Percentiles rank a stretch among this genome's conserved stretches.
Evolutionary conservation across 2,888 invertebrate genomes (phyloP).

Genomic region (Drosophila nr. perissopoda): DNA sequence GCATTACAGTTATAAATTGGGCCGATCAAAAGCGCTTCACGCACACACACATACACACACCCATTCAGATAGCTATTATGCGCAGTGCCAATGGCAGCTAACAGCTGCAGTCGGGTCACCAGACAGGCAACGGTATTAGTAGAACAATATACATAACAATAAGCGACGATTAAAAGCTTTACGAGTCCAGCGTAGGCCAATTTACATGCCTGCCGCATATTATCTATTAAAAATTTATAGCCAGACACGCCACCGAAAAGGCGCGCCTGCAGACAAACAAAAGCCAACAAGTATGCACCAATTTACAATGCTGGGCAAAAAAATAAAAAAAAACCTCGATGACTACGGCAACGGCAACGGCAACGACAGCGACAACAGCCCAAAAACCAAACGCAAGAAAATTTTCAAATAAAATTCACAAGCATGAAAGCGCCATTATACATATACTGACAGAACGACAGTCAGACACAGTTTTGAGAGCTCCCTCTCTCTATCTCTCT

Average conservation of each 20-base stretch:
- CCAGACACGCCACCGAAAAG: conserved; percentile 62
- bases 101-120: conserved; percentile 32
- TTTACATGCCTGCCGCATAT: conserved; percentile 80
- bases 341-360: conserved; percentile 13
- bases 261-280: conserved; percentile 68
- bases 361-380: conserved; percentile 37
- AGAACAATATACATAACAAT: conserved; percentile 78
- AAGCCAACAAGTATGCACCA: conserved; percentile 82
- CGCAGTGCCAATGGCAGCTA: conserved; percentile 40
- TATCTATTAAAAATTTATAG: conserved; percentile 82
- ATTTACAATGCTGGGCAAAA: conserved; percentile 70
- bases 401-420: conserved; percentile 80
- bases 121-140: conserved; percentile 62
- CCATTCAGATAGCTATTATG: conserved; percentile 49
- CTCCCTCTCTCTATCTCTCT: background rate
- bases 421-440: conserved; percentile 80
- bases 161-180: conserved; percentile 81
- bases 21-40: conserved; percentile 20
- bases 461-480: conserved; percentile 36
- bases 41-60: conserved; percentile 9
- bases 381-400: conserved; percentile 73
- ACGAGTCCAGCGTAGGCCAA: conserved; percentile 64
- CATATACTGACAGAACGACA: conserved; percentile 57
- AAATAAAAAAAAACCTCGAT: conserved; percentile 17
- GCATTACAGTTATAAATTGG: conserved; percentile 70